Evolutionary conservation across 2,797 vertebrate species (phyloP).

Genomic region (Mus spretus): DNA sequence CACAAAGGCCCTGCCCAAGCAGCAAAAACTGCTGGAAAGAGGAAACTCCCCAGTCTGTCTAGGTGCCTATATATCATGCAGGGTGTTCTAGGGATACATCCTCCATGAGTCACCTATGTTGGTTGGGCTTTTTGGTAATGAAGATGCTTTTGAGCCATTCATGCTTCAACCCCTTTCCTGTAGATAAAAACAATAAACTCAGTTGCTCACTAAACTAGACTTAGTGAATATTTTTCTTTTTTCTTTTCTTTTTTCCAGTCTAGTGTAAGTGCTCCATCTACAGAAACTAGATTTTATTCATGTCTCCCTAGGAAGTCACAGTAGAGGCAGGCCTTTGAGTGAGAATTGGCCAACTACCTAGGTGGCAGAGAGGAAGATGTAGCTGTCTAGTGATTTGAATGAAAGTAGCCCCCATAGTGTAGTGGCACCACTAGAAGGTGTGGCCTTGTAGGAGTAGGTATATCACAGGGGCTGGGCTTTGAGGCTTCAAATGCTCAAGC

Average conservation of each 20-base stretch:
- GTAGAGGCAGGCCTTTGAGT: neutral
- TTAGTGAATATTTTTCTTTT: neutral
- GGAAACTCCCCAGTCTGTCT: neutral
- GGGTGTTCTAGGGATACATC: neutral
- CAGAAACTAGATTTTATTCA: neutral
- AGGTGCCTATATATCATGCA: neutral
- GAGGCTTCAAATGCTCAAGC: neutral
- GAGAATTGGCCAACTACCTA: neutral
- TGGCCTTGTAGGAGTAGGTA: neutral
- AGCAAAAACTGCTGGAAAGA: neutral
- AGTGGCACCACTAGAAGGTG: neutral
- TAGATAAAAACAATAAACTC: neutral
- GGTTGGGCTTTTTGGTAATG: neutral
- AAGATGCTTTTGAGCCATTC: neutral
- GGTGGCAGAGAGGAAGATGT: neutral
- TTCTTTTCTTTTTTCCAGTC: neutral
- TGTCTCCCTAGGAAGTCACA: neutral
- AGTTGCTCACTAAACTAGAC: neutral
- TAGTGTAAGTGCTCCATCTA: neutral
- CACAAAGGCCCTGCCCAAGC: neutral
- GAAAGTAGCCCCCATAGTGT: neutral
- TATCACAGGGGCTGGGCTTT: neutral
- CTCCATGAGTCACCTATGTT: neutral
- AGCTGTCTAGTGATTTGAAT: neutral
- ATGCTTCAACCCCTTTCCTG: neutral